Conservation (phyloP, 2,888 invertebrate genomes). For the Acronicta psi region DNA sequence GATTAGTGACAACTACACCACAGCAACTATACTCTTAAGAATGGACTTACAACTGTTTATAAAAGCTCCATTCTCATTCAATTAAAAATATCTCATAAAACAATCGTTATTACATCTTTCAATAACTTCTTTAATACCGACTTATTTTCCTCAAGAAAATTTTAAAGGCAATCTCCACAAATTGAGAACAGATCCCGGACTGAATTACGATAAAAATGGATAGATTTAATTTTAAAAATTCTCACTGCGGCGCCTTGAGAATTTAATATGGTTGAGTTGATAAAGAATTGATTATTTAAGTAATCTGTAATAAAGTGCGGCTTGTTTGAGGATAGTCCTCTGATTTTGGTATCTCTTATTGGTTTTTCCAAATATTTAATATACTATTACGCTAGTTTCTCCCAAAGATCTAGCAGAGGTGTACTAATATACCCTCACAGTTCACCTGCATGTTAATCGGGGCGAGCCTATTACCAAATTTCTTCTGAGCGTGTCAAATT, state of each 20-base stretch:
- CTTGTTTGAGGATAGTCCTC: constrained; percentile 12
- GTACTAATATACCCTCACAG: too few relatives aligned
- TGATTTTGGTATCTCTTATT: constrained; percentile 16
- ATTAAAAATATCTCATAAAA: constrained; percentile 18
- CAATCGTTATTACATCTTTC: constrained; percentile 24
- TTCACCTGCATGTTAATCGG: too few relatives aligned
- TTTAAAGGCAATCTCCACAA: constrained; percentile 45
- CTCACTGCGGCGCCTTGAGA: constrained; percentile 38
- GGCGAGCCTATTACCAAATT: too few relatives aligned
- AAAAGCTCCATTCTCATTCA: neutral
- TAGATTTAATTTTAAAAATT: constrained; percentile 59
- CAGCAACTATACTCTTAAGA: too few relatives aligned
- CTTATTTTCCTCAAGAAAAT: constrained; percentile 21
- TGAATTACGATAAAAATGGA: constrained; percentile 39
- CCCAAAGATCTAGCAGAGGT: too few relatives aligned
- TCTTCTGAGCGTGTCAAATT: too few relatives aligned
- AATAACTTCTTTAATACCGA: constrained; percentile 46
- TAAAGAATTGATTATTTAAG: constrained; percentile 42
- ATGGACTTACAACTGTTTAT: neutral
- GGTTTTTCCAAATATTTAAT: constrained; percentile 1
- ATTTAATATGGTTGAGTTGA: constrained; percentile 55
- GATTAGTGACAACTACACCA: too few relatives aligned
- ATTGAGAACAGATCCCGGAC: constrained; percentile 42
- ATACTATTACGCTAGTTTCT: neutral
- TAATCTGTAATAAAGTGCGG: constrained; percentile 39